A percentile compares a stretch with the other conserved stretches of the same genome.
phyloP scores from a whole-genome alignment of 2,888 invertebrate species.

The Zelleria hepariella region DNA sequence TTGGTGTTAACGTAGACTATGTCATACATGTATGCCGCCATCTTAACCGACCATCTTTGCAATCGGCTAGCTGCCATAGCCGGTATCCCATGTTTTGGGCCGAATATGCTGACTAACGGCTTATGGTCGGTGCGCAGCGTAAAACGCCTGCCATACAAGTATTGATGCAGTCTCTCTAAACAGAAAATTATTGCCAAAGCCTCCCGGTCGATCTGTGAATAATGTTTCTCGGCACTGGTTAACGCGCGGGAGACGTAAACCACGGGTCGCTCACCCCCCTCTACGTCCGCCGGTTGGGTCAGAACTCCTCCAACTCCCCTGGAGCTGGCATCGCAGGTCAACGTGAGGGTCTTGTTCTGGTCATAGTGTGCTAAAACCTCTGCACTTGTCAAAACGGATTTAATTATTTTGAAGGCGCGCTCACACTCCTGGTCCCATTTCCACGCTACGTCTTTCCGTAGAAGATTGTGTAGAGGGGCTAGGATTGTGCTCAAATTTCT shows the following conservation, averaged over 20 bases:
- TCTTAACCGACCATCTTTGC: not conserved
- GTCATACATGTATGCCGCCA: not conserved
- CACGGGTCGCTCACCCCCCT: slow-evolving; percentile 11
- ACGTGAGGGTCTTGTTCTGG: not conserved
- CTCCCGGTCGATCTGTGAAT: slow-evolving; percentile 13
- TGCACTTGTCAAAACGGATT: not conserved
- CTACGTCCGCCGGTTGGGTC: not conserved
- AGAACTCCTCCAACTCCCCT: slow-evolving; percentile 5
- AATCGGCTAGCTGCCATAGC: not conserved
- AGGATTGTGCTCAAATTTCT: slow-evolving; percentile 14
- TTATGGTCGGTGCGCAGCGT: not conserved
- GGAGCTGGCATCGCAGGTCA: slow-evolving; percentile 5
- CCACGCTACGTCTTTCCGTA: slow-evolving; percentile 11
- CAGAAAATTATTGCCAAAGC: slow-evolving; percentile 9
- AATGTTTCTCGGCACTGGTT: slow-evolving; percentile 11
- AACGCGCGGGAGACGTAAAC: slow-evolving; percentile 13
- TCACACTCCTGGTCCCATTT: slow-evolving; percentile 12
- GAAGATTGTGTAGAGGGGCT: slow-evolving; percentile 15
- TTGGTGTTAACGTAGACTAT: not conserved
- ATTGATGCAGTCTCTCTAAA: slow-evolving; percentile 4
- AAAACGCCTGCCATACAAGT: slow-evolving; percentile 2
- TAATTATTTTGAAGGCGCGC: slow-evolving; percentile 11
- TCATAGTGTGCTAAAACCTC: slow-evolving; percentile 8
- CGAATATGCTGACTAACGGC: not conserved
- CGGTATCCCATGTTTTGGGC: not conserved